These are phyloP conservation scores for Bombylius discolor DNA, from an alignment of 2,888 invertebrate genomes.

Conservation along the genomic window DNA sequence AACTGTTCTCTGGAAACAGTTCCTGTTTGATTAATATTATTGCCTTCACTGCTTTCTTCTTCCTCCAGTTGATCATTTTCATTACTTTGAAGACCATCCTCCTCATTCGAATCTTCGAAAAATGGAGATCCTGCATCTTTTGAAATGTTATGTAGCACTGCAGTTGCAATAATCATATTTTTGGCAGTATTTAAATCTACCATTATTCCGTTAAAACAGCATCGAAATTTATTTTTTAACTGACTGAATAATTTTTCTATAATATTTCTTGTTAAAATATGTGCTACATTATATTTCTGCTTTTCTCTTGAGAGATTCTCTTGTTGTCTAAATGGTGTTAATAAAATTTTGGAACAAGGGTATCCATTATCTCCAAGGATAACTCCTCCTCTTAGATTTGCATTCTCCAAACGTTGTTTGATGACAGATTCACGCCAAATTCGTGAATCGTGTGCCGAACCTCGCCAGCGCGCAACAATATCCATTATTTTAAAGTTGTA, in stretches of 20 bases:
- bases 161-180: not conserved
- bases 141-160: not conserved
- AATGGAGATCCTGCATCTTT: too few relatives aligned
- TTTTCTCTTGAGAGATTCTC: not conserved
- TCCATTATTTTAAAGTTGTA: not conserved
- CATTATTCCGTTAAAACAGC: not conserved
- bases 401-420: not conserved
- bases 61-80: too few relatives aligned
- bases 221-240: slow-evolving; percentile 1
- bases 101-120: too few relatives aligned
- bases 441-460: slow-evolving; percentile 1
- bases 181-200: not conserved
- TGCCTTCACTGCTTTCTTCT: too few relatives aligned
- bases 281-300: not conserved
- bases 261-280: not conserved
- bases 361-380: slow-evolving; percentile 1
- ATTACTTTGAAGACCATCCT: too few relatives aligned
- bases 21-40: too few relatives aligned
- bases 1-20: too few relatives aligned
- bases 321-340: not conserved
- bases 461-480: slow-evolving; percentile 3
- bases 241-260: not conserved
- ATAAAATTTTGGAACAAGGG: not conserved
- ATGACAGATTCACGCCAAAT: not conserved
- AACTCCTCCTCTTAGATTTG: not conserved